A percentile compares a stretch with the other conserved stretches of the same genome.
phyloP scores from a whole-genome alignment of 2,113 vertebrate species.

The Takifugu flavidus region DNA sequence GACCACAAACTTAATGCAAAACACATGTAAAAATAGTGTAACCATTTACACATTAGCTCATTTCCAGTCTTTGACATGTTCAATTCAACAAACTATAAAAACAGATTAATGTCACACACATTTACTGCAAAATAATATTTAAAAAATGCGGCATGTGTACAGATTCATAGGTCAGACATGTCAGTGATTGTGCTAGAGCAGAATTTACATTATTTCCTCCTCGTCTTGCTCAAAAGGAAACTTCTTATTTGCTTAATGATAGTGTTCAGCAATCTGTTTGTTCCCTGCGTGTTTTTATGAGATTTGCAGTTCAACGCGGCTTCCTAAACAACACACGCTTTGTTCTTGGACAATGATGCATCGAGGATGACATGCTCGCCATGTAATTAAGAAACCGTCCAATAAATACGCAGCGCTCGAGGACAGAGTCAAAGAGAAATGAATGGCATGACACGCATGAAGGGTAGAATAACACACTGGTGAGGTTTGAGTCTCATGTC shows the following conservation, averaged over 20 bases:
- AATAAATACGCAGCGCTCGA: conserved; percentile 19
- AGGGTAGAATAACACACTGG: background rate
- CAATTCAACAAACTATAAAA: background rate
- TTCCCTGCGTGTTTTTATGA: conserved; percentile 14
- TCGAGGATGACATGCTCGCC: conserved; percentile 11
- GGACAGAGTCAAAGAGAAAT: conserved; percentile 20
- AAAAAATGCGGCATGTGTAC: no score
- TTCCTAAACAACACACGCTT: conserved; percentile 16
- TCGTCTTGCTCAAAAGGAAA: conserved; percentile 22
- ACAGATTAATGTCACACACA: background rate
- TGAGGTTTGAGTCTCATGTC: background rate
- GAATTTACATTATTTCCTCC: background rate
- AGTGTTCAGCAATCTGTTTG: conserved; percentile 26
- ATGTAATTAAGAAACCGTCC: conserved; percentile 23
- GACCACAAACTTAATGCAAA: no score
- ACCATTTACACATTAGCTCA: background rate
- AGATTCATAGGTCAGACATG: no score
- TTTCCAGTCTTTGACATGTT: background rate
- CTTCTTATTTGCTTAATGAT: conserved; percentile 36
- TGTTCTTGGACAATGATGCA: conserved; percentile 2
- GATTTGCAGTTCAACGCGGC: conserved; percentile 9
- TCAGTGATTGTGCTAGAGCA: background rate
- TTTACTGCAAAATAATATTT: background rate
- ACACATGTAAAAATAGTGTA: background rate
- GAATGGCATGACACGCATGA: conserved; percentile 15